Base-by-base conservation (phyloP, 2,888 invertebrate genomes). In the Drosophila recens region DNA sequence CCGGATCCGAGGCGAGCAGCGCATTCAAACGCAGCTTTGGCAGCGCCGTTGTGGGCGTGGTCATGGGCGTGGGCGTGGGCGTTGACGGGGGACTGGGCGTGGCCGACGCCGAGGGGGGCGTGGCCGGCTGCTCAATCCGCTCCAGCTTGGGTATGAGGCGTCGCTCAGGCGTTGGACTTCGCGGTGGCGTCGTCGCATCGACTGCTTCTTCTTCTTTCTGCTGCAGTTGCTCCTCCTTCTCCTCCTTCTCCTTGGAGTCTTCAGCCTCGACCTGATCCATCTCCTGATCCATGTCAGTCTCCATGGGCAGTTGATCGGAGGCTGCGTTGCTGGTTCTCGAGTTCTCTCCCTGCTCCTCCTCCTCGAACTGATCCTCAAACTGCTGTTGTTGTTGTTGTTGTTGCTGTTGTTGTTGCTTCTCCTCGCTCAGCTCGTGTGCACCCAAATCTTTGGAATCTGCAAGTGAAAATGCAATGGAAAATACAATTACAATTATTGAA, bases 1-100 rank as follows among this genome's bases (percentile, higher is more conserved):
- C 97, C 3, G 97, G 97, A 93, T 97, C 97, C 42, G 96, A 97
- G 58, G 97, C 97, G 79, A 97, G 94, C 91, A 95, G 95, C 70
- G 96, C 93, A 93, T 97, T 97, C 80, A 97, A 94, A 78, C 97
- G 95, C 87, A 97, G 93, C 86, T 96, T 95, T 79, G 97, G 97
- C 81, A 94, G 64, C 45, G 80, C 72, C 10, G 78, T 59, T 17
- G 33, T 20, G 17, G 34, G 36, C 36, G 36, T 51, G 17, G 49
- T 13, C 5, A 30, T 45, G 20, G 82, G 67, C 4, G 87, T 79
- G 0, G 79, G 67, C 17, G 80, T 63, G 40, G 75, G 74, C 45
- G 71, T 70, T 0, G 74, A 56, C 4, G 83, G 83, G 5, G 80
- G 83, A 51, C 86, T 79, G 45, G 86, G 86, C 40, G 86, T 72